Base-by-base conservation (phyloP, 1,140 invertebrate species). In the Ectropis grisescens region DNA sequence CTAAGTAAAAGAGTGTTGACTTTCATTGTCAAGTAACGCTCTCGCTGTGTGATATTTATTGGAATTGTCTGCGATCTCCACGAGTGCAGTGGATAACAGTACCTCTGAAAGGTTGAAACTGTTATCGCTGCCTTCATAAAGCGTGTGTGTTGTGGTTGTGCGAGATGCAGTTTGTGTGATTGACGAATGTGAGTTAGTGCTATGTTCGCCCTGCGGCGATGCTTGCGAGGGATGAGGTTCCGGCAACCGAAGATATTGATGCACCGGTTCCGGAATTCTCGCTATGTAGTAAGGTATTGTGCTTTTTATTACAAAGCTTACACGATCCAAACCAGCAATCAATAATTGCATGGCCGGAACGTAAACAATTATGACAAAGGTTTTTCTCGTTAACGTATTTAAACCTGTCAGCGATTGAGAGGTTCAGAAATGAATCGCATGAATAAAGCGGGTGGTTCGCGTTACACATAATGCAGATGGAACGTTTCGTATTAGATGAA, bases 331-430 rank as follows among this genome's bases (percentile, higher is more conserved):
- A 47, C 16, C 11, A 19, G 23, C 49, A 52, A 1, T 37, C 30
- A 7, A 9, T n/a, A 11, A 37, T 12, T 12, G 33, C 6, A 10
- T 48, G 38, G 3, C 29, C 30, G 2, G 7, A 2, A 16, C 47
- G 43, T 13, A 55, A 32, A 43, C 51, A 55, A 30, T 55, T 50
- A 11, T 13, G 23, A 37, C 47, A 51, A 9, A 50, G 13, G 1
- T 44, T 36, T 9, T 46, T 34, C 10, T 41, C 22, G 7, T 47
- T 22, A 2, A 50, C 7, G 2, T 50, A 36, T 41, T 45, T 25
- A 23, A 27, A 19, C 33, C 13, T 38, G 16, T 35, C 24, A 10
- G 11, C 9, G 24, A 39, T 13, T 14, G 14, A 13, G 4, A 41
- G 25, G 10, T 46, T 46, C 3, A 50, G 9, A 37, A 56, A 50